Evolutionary conservation across 2,797 vertebrate species (phyloP), one percentile per base, ranked within the genome.

Genomic region (Macropus fuliginosus): DNA sequence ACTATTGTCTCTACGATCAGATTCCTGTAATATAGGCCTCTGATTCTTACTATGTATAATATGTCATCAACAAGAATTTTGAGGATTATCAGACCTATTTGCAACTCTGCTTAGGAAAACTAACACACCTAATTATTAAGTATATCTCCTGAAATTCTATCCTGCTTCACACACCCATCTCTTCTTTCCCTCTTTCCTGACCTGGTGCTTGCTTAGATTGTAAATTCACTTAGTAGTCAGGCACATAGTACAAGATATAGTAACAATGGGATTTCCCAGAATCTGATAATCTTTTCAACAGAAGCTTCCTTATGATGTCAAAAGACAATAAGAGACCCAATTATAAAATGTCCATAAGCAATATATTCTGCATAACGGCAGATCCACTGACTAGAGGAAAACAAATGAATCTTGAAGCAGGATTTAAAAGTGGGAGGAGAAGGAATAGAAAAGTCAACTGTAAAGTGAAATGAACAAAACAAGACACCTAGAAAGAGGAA

Each of bases 281-380:
- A 93, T 50, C 6, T 94, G n/a, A 40, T 34, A 5, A 74, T 94
- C 34, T 94, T 95, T 95, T 81, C 92, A 56, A 59, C 62, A 92
- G 57, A 91, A 56, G 90, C 55, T 96, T 94, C 46, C 89, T 96
- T 91, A 54, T 50, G 9, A 95, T 27, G 55, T n/a, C 31, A 95
- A 90, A 3, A 87, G 92, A 55, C 46, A 94, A 46, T 87, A 50
- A 52, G 6, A 92, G 34, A 56, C 29, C 34, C 5, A 81, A 5
- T 54, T 96, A 95, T 92, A 54, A 95, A 40, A 91, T 89, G 54
- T 90, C 96, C 95, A 91, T 54, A 92, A 89, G 59, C 94, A 96
- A 94, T 50, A 89, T 12, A 55, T 52, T 90, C 0, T 52, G 13
- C 55, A 91, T 46, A 54, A 87, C 1, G 90, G 28, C 46, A 94